Evolutionary conservation across 2,113 vertebrate species (phyloP).

Genomic region (Anoplopoma fimbria): DNA sequence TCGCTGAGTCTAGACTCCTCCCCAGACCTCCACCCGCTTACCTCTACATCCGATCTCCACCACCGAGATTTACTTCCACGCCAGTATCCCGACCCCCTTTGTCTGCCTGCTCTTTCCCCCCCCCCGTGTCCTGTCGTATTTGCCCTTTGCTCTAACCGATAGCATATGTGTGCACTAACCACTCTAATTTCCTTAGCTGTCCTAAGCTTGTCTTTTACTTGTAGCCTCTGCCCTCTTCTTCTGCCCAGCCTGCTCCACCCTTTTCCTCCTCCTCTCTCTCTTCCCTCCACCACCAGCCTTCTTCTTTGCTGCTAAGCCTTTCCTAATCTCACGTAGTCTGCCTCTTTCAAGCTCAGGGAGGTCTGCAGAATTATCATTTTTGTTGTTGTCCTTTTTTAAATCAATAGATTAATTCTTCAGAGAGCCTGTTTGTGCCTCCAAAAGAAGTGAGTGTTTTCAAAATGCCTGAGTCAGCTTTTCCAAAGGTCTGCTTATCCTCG

Average conservation of each 20-base stretch:
- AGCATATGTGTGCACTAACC: constrained; percentile 79
- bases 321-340: constrained; percentile 58
- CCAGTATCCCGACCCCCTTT: constrained; percentile 60
- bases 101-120: constrained; percentile 67
- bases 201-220: constrained; percentile 76
- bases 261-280: constrained; percentile 30
- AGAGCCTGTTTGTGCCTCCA: not conserved
- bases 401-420: not conserved
- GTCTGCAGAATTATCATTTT: constrained; percentile 8
- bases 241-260: constrained; percentile 52
- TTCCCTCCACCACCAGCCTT: constrained; percentile 53
- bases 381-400: not conserved
- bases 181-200: constrained; percentile 72
- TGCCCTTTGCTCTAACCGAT: constrained; percentile 71
- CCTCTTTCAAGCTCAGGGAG: constrained; percentile 32
- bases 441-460: not conserved
- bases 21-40: not conserved
- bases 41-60: constrained; percentile 22
- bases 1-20: constrained; percentile 23
- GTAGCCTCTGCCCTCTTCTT: constrained; percentile 70
- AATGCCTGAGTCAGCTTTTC: constrained; percentile 12
- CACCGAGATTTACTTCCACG: constrained; percentile 36
- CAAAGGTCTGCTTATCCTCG: not conserved
- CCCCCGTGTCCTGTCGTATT: constrained; percentile 70
- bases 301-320: constrained; percentile 63